These are phyloP conservation scores for Troilus luridus DNA, from an alignment of 2,888 invertebrate species.

Conservation along the genomic window DNA sequence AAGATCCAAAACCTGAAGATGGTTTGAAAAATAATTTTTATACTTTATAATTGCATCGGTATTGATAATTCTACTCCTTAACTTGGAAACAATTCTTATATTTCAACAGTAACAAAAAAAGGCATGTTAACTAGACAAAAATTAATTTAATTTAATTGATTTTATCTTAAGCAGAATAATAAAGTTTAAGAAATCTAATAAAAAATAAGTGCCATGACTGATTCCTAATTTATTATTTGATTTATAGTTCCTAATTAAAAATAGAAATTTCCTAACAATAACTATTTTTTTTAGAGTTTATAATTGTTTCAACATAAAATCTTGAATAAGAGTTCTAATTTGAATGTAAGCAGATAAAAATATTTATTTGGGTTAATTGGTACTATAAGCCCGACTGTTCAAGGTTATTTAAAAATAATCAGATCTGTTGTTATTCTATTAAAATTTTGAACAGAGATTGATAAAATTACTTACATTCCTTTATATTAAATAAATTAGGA, in stretches of 20 bases:
- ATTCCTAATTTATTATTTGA: neutral
- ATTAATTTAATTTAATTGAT: neutral
- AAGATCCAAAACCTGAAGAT: neutral
- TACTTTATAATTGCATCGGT: neutral
- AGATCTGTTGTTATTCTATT: neutral
- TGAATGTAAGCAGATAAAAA: neutral
- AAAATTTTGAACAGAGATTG: neutral
- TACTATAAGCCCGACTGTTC: neutral
- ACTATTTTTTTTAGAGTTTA: neutral
- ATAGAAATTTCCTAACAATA: neutral
- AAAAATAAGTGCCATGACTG: neutral
- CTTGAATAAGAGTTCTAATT: neutral
- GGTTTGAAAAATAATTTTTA: neutral
- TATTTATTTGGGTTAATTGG: conserved; percentile 30
- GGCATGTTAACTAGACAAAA: neutral
- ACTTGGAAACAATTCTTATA: neutral
- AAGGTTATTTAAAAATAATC: conserved; percentile 9
- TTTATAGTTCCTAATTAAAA: neutral
- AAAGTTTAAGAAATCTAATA: neutral
- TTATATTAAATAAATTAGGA: neutral
- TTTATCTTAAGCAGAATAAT: neutral
- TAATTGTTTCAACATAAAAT: neutral
- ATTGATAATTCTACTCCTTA: neutral
- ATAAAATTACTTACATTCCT: neutral
- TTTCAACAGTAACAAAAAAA: neutral